Evolutionary conservation across 2,888 invertebrate genomes (phyloP).

Genomic region (Priocnemis perturbator): DNA sequence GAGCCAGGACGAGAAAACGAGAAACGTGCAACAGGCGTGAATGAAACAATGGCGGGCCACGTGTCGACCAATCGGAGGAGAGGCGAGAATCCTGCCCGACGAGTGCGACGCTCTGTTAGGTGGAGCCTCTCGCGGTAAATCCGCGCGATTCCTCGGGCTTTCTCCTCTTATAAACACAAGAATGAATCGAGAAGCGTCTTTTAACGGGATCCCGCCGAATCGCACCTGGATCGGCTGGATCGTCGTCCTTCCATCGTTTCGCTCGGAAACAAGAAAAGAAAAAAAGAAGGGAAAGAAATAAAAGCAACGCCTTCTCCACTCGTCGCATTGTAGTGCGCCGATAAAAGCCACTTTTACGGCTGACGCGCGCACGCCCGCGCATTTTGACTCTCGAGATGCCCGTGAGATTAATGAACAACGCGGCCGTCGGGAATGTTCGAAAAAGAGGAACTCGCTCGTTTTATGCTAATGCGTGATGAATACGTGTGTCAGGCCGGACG

Average conservation of each 20-base stretch:
- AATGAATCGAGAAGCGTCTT: no score
- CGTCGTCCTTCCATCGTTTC: background rate
- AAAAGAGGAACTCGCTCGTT: constrained; percentile 5
- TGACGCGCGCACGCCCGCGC: background rate
- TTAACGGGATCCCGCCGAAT: no score
- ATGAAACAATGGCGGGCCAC: constrained; percentile 64
- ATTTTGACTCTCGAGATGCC: no score
- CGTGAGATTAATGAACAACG: no score
- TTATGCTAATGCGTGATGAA: constrained; percentile 4
- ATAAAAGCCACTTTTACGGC: background rate
- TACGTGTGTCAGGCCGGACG: no score
- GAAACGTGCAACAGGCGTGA: constrained; percentile 61
- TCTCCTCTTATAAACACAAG: background rate
- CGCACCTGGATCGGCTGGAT: no score
- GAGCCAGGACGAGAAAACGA: constrained; percentile 49
- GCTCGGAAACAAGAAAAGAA: no score
- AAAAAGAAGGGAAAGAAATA: no score
- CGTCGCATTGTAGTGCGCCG: background rate
- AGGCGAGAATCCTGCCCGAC: constrained; percentile 46
- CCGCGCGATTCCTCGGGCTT: constrained; percentile 39
- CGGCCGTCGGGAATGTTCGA: no score
- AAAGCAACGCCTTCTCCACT: no score
- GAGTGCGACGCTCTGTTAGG: constrained; percentile 50
- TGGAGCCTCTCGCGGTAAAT: constrained; percentile 56
- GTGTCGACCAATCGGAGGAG: constrained; percentile 58